These are phyloP conservation scores for Dipodomys spectabilis DNA, from an alignment of 2,113 vertebrate species.

Conservation along the genomic window DNA sequence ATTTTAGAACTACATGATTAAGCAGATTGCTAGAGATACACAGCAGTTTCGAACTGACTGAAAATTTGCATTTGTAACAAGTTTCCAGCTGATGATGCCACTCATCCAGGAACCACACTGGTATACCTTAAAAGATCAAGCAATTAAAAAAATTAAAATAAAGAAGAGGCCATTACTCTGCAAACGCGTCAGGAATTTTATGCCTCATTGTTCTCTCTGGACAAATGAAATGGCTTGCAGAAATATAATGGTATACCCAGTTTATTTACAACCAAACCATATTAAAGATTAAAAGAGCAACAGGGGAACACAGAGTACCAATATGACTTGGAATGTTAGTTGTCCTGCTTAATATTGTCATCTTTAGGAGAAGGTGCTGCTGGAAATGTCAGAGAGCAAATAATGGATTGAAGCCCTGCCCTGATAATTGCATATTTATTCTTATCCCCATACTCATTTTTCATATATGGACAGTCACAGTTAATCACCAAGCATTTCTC, in stretches of 20 bases:
- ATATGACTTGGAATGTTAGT: background rate
- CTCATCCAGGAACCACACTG: background rate
- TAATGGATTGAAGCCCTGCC: background rate
- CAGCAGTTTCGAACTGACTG: background rate
- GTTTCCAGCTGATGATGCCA: background rate
- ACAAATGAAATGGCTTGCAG: conserved; percentile 31
- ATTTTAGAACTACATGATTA: background rate
- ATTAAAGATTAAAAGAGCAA: conserved; percentile 56
- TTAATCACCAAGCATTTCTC: conserved; percentile 57
- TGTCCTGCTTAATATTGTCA: conserved; percentile 7
- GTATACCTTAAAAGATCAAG: background rate
- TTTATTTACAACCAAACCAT: conserved; percentile 11
- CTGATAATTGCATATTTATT: conserved; percentile 50
- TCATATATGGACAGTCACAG: conserved; percentile 50
- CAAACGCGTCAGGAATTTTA: background rate
- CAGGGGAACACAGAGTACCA: background rate
- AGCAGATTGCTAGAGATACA: background rate
- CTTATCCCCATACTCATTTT: conserved; percentile 56
- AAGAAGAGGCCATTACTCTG: background rate
- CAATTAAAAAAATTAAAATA: background rate
- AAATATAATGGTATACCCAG: background rate
- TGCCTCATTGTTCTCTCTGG: conserved; percentile 2
- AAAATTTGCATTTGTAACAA: background rate
- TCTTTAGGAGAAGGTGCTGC: background rate
- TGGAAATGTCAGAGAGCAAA: conserved; percentile 3